Evolutionary conservation across 2,113 vertebrate species (phyloP), one percentile per base, ranked within the genome.

Genomic region (Spilogale gracilis): DNA sequence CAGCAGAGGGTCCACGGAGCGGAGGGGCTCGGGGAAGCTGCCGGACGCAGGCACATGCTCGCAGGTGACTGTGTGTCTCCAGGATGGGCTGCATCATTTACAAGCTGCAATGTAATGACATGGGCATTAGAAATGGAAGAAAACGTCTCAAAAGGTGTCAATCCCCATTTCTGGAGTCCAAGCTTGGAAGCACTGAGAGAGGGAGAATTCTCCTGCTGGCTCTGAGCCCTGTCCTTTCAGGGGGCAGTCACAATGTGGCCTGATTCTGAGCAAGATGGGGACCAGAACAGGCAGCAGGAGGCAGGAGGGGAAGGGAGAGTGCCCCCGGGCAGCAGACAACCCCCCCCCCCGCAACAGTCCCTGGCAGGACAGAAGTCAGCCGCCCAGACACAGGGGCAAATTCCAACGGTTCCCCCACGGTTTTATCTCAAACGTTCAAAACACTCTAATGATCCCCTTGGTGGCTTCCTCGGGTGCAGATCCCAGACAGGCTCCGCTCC

Each of bases 101-200:
- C 78, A 74, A 95, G 79, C 81, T 96, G 38, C 95, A 91, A 94
- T 65, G 91, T 94, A 97, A 97, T 61, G 97, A 96, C 95, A 90
- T 0, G 0, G 92, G 58, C 86, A 32, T 97, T 88, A 71, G 27
- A 91, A 74, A 95, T 92, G 69, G 94, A 95, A 98, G 97, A 96
- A 96, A 92, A 65, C 18, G 80, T 94, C 97, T 86, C 30, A 16
- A 74, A 86, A 97, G 91, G 89, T 7, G 6, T 27, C 84, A 97
- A 95, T 95, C 97, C 97, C 95, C 87, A 91, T 91, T 94, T 96
- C 98, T 96, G 93, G 96, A 93, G 97, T 88, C 67, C 82, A 95
- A 97, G 90, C 97, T 91, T 89, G 96, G 94, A 80, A 93, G 87
- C 94, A 61, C 86, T 48, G 79, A 69, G 67, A 8, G 20, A 2